A percentile compares a stretch with the other conserved stretches of the same genome.
Conservation (phyloP, 1,140 invertebrate genomes). For the Physella acuta region DNA sequence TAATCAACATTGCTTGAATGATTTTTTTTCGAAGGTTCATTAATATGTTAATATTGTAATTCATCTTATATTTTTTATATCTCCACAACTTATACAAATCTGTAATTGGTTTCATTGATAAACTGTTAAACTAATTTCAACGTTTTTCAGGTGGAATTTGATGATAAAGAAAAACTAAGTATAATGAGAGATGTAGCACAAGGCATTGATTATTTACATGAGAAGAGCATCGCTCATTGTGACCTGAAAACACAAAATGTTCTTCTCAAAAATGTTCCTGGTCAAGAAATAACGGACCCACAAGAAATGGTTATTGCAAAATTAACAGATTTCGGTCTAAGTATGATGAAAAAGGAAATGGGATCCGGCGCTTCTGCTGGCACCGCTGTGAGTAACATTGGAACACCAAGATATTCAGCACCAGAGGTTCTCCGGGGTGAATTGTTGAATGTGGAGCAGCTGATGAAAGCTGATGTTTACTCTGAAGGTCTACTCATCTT, state of each 20-base stretch:
- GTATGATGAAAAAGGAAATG: conserved; percentile 3
- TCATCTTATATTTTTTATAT: too few relatives aligned
- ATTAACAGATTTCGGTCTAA: conserved; percentile 6
- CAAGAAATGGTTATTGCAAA: background rate
- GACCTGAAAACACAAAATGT: conserved; percentile 4
- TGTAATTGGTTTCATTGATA: too few relatives aligned
- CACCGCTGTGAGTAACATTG: background rate
- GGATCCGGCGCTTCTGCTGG: background rate
- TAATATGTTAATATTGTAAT: too few relatives aligned
- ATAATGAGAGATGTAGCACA: background rate
- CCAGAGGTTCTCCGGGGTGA: background rate
- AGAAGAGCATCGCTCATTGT: background rate
- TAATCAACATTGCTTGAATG: too few relatives aligned
- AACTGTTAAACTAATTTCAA: too few relatives aligned
- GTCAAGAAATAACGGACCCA: background rate
- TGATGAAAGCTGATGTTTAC: conserved; percentile 14
- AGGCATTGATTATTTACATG: background rate
- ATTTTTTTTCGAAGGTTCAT: too few relatives aligned
- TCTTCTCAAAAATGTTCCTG: conserved; percentile 2
- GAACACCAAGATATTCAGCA: background rate
- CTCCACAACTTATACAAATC: too few relatives aligned
- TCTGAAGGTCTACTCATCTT: background rate
- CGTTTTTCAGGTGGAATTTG: conserved; percentile 10
- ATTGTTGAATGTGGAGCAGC: background rate
- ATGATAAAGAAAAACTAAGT: background rate